Evolutionary conservation across 2,113 vertebrate genomes (phyloP).

Genomic region (Dromas ardeola): DNA sequence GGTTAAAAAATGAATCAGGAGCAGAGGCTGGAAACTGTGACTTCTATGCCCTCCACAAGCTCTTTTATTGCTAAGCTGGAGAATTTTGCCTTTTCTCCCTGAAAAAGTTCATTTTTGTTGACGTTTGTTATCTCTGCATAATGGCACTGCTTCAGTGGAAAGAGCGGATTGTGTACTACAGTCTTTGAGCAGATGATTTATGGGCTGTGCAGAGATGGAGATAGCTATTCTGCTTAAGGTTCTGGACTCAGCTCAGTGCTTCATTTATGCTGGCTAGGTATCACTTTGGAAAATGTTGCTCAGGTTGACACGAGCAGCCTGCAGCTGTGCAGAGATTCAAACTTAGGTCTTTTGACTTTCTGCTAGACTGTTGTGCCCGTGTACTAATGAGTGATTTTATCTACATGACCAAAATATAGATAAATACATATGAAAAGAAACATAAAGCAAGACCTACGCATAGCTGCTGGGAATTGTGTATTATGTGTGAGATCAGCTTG

Average conservation of each 20-base stretch:
- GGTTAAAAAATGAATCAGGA: not conserved
- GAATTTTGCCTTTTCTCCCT: not conserved
- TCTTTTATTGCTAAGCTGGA: not conserved
- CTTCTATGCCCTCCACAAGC: not conserved
- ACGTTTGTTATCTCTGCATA: not conserved
- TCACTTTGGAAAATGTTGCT: not conserved
- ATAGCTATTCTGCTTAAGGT: not conserved
- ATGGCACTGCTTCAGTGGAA: not conserved
- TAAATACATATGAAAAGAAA: not conserved
- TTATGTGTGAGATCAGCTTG: not conserved
- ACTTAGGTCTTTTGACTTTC: not conserved
- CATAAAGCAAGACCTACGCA: not conserved
- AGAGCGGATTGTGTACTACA: not conserved
- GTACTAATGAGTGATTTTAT: not conserved
- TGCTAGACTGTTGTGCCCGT: not conserved
- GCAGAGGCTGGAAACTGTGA: not conserved
- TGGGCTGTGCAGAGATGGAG: not conserved
- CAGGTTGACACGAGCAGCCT: not conserved
- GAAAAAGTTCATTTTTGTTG: not conserved
- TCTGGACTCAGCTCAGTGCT: not conserved
- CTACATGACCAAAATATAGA: not conserved
- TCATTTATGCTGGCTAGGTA: not conserved
- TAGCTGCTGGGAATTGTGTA: not conserved
- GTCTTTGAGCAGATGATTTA: not conserved
- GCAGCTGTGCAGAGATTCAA: not conserved